Percentiles rank a stretch among this genome's conserved stretches.
These are phyloP conservation scores for Helicolenus hilgendorfi DNA, from an alignment of 2,797 vertebrate genomes.

Conservation along the genomic window DNA sequence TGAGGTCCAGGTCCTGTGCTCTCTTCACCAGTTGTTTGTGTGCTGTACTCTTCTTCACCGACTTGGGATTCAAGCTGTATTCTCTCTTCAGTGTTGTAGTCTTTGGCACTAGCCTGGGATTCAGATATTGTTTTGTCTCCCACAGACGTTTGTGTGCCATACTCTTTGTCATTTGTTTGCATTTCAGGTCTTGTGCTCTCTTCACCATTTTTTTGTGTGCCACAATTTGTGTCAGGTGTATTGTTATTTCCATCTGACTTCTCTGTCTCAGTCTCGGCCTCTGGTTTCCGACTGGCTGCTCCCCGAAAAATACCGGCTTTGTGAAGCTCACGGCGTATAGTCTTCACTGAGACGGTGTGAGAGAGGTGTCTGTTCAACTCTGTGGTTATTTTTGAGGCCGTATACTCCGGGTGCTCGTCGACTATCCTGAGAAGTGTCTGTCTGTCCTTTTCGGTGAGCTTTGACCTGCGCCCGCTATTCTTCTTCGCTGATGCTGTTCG, in stretches of 20 bases:
- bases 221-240: not conserved
- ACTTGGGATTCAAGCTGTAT: not conserved
- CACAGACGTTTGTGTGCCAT: not conserved
- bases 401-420: conserved; percentile 47
- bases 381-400: conserved; percentile 45
- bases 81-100: not conserved
- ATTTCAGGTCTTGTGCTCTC: not conserved
- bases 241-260: not conserved
- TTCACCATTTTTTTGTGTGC: not conserved
- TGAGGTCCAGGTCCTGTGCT: not conserved
- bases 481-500: conserved; percentile 52
- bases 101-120: accelerated
- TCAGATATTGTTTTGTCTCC: not conserved
- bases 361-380: conserved; percentile 52
- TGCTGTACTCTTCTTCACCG: not conserved
- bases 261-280: not conserved
- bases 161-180: not conserved
- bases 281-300: conserved; percentile 6
- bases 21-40: not conserved
- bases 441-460: conserved; percentile 53
- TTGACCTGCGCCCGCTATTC: conserved; percentile 60
- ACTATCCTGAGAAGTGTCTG: conserved; percentile 45
- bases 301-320: conserved; percentile 53
- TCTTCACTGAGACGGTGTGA: conserved; percentile 35
- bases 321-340: conserved; percentile 46